A percentile compares a stretch with the other conserved stretches of the same genome.
Conservation (phyloP, 2,888 invertebrate species). For the Drosophila subquinaria region DNA sequence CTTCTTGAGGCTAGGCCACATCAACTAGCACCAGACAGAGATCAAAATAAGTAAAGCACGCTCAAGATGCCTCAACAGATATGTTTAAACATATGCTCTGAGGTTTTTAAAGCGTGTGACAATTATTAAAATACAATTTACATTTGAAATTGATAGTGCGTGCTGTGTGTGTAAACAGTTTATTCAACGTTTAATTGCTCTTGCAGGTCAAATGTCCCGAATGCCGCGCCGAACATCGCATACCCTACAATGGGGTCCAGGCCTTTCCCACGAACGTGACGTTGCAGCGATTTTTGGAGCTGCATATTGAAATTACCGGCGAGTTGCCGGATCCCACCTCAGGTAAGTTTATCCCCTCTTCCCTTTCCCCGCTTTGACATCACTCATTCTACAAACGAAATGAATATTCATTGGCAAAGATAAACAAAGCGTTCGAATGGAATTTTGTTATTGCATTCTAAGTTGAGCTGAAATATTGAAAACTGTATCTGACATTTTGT, state of each 20-base stretch:
- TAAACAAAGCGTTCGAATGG: slow-evolving; percentile 32
- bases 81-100: slow-evolving; percentile 21
- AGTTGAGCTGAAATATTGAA: slow-evolving; percentile 8
- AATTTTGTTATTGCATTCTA: slow-evolving; percentile 39
- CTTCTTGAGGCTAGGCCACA: not conserved
- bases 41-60: slow-evolving; percentile 44
- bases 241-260: slow-evolving; percentile 97
- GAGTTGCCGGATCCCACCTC: slow-evolving; percentile 96
- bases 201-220: slow-evolving; percentile 97
- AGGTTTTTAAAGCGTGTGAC: slow-evolving; percentile 78
- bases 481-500: slow-evolving; percentile 34
- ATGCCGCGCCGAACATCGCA: slow-evolving; percentile 98
- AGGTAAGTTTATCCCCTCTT: slow-evolving; percentile 83
- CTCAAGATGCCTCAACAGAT: slow-evolving; percentile 72
- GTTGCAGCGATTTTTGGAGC: slow-evolving; percentile 96
- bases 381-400: slow-evolving; percentile 10
- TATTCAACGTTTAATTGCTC: slow-evolving; percentile 28
- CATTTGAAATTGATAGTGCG: not conserved
- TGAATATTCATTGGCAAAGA: slow-evolving; percentile 30
- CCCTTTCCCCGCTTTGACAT: too few species aligned
- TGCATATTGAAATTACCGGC: slow-evolving; percentile 96
- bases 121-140: slow-evolving; percentile 1
- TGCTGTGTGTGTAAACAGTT: not conserved
- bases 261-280: slow-evolving; percentile 99
- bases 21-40: slow-evolving; percentile 38